These are phyloP conservation scores for Erebia palarica DNA, from an alignment of 2,888 invertebrate species.

Conservation along the genomic window DNA sequence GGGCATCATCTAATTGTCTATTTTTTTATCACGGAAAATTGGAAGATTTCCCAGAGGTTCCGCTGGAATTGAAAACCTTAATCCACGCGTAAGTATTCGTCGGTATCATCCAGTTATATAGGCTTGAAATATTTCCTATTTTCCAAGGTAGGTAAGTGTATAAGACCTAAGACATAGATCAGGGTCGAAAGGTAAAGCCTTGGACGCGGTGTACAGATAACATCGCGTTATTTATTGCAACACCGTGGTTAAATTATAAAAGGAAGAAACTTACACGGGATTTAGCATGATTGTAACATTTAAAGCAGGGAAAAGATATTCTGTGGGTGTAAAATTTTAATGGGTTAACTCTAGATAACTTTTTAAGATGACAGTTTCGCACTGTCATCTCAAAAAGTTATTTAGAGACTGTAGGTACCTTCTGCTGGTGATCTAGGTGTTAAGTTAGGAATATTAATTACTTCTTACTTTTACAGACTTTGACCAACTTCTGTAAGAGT, in stretches of 20 bases:
- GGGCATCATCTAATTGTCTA: too few species aligned
- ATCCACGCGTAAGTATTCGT: too few species aligned
- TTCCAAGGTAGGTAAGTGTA: background rate
- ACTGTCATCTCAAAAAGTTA: too few species aligned
- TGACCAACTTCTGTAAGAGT: too few species aligned
- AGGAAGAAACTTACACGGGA: constrained; percentile 32
- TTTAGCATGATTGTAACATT: constrained; percentile 29
- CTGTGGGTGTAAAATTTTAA: constrained; percentile 10
- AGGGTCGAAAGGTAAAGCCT: constrained; percentile 34
- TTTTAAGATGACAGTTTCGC: background rate
- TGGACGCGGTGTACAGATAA: constrained; percentile 37
- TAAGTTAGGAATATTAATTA: too few species aligned
- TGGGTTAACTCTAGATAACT: background rate
- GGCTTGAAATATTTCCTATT: background rate
- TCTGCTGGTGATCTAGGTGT: background rate
- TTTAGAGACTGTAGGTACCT: background rate
- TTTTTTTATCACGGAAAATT: too few species aligned
- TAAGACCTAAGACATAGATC: constrained; percentile 22
- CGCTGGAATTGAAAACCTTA: too few species aligned
- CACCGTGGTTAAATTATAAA: constrained; percentile 37
- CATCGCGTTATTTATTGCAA: constrained; percentile 39
- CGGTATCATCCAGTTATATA: too few species aligned
- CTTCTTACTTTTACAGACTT: too few species aligned
- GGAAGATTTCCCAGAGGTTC: too few species aligned
- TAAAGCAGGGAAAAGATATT: constrained; percentile 5